These are phyloP conservation scores for Monarcha castaneiventris DNA, from an alignment of 2,113 vertebrate species.

Conservation along the genomic window DNA sequence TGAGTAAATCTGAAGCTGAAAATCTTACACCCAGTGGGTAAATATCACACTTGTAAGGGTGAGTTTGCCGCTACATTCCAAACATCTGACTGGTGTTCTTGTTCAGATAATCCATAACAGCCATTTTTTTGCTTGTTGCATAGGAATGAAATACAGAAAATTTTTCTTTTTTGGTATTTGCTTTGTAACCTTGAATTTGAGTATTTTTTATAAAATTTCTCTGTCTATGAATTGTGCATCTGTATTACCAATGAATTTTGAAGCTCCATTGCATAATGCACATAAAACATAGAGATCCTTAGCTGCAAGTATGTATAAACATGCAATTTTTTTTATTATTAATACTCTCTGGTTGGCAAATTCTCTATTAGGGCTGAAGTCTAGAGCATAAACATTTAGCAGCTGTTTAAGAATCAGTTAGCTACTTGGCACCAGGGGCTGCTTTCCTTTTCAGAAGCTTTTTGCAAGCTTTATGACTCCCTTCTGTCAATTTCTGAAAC, in stretches of 20 bases:
- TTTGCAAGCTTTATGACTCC: slow-evolving; percentile 30
- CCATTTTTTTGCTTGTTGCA: background rate
- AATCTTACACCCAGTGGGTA: background rate
- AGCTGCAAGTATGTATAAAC: background rate
- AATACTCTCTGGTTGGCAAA: background rate
- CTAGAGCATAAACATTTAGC: background rate
- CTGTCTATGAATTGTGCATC: background rate
- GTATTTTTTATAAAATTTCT: background rate
- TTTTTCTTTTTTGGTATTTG: background rate
- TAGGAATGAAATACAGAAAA: background rate
- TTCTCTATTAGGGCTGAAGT: background rate
- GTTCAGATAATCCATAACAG: background rate
- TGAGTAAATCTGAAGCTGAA: background rate
- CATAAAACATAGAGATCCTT: background rate
- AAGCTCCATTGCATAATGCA: background rate
- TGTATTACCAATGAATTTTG: background rate
- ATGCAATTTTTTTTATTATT: background rate
- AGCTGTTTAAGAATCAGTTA: slow-evolving; percentile 20
- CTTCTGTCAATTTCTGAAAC: slow-evolving; percentile 9
- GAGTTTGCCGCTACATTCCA: background rate
- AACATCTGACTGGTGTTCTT: background rate
- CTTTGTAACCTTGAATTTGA: background rate
- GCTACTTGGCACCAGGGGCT: background rate
- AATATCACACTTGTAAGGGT: background rate
- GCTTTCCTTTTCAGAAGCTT: background rate